phyloP scores from a whole-genome alignment of 2,797 vertebrate genomes.

The Miopithecus talapoin region DNA sequence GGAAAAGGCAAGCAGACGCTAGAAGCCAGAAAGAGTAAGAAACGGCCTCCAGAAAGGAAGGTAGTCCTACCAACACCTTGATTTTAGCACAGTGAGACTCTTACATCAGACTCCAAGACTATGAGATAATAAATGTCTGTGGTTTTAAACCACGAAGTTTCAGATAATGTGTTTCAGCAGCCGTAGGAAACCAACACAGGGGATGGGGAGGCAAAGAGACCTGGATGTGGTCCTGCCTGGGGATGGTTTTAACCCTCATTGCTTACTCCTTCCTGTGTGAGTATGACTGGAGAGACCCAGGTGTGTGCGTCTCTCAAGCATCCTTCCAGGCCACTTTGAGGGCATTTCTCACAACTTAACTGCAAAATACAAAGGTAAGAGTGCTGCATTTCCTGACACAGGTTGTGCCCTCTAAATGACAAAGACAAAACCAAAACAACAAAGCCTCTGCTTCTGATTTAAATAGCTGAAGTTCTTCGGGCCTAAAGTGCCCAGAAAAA shows the following conservation, averaged over 20 bases:
- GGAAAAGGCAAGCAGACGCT: not conserved
- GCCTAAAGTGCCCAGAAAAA: not conserved
- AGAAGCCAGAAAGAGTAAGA: not conserved
- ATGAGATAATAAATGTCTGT: not conserved
- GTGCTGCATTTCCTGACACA: not conserved
- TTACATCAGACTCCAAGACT: not conserved
- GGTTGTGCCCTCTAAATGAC: not conserved
- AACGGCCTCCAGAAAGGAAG: not conserved
- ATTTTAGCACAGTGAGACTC: not conserved
- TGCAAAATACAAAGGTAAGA: not conserved
- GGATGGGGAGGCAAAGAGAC: fast-evolving
- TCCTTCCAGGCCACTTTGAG: not conserved
- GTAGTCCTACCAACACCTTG: not conserved
- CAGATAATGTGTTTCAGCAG: not conserved
- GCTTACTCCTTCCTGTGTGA: not conserved
- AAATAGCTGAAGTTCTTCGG: not conserved
- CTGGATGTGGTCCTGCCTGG: not conserved
- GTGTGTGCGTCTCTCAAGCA: not conserved
- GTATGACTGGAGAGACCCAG: not conserved
- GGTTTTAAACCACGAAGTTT: not conserved
- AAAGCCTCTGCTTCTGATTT: not conserved
- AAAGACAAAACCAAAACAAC: not conserved
- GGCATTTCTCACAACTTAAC: not conserved
- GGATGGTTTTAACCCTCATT: not conserved
- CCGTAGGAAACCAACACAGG: not conserved